Evolutionary conservation across 2,113 vertebrate genomes (phyloP), one percentile per base, ranked within the genome.

Genomic region (Tetrax tetrax): DNA sequence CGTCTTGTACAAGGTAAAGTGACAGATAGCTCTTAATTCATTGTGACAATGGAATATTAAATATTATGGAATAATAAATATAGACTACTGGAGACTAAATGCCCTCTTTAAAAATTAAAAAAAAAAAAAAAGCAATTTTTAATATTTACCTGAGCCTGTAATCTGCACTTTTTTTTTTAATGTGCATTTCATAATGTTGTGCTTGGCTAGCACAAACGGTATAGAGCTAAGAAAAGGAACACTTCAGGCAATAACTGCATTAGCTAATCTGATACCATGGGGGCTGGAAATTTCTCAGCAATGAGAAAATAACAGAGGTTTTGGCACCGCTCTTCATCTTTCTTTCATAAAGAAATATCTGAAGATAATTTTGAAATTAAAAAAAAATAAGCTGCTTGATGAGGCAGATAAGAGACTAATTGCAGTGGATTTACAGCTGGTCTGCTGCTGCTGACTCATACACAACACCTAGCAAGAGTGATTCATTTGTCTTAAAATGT

Each of bases 221-320:
- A 71, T 1, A 31, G 37, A 71, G 35, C 13, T 76, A 25, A 54
- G 37, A 66, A 64, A 43, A 89, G 10, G 17, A 91, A 77, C 27
- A 59, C 37, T 76, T 78, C 28, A 54, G 64, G 54, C 66, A 91
- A 8, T 29, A 91, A 69, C 23, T 43, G 57, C 82, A 72, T 90
- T 70, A 90, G 81, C 56, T 93, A 65, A 92, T 77, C 54, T 77
- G 33, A 68, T 59, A 70, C 18, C 24, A 68, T 0, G 0, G 21
- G 21, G 31, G 35, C 20, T 78, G 70, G 51, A 89, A 83, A 84
- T 56, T 78, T 84, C 35, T 88, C 5, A 1, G 56, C 0, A 0
- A 81, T 89, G 43, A 95, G 85, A 93, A 60, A 92, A 87, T 76
- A 93, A 68, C 43, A 79, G 50, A 95, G 54, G 43, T 68, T 94